Evolutionary conservation across 2,113 vertebrate species (phyloP).

Genomic region (Caranx ignobilis): DNA sequence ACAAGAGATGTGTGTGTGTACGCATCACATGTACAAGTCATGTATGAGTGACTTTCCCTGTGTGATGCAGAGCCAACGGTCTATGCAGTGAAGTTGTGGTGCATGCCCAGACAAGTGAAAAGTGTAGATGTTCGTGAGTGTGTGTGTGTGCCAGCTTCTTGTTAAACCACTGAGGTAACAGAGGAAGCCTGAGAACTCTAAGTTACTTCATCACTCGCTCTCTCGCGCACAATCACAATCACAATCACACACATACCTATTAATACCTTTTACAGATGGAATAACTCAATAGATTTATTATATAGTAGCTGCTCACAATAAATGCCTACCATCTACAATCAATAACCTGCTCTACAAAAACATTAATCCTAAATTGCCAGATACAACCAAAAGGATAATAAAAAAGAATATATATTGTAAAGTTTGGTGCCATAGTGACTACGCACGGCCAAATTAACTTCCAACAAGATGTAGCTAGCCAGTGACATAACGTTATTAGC

Average conservation of each 20-base stretch:
- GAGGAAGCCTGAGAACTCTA: constrained; percentile 7
- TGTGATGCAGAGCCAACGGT: constrained; percentile 14
- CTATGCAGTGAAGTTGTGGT: constrained; percentile 31
- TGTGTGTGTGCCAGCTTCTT: background rate
- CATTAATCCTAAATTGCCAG: background rate
- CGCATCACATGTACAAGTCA: constrained; percentile 18
- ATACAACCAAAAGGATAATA: background rate
- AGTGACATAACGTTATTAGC: too few species aligned
- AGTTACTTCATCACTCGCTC: constrained; percentile 23
- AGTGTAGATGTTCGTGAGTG: constrained; percentile 27
- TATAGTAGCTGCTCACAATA: too few species aligned
- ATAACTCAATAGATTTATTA: background rate
- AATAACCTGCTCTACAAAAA: background rate
- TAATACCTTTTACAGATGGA: background rate
- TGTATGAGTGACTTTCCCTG: constrained; percentile 42
- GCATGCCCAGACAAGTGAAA: constrained; percentile 50
- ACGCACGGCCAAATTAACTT: too few species aligned
- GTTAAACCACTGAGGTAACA: constrained; percentile 6
- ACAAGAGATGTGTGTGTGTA: constrained; percentile 36
- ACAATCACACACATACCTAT: background rate
- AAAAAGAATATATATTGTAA: background rate
- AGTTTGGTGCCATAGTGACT: background rate
- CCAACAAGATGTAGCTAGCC: too few species aligned
- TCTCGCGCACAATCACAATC: too few species aligned
- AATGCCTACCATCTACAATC: background rate